A percentile compares a stretch with the other conserved stretches of the same genome.
These are phyloP conservation scores for Epinotia nisella DNA, from an alignment of 2,888 invertebrate species.

Conservation along the genomic window DNA sequence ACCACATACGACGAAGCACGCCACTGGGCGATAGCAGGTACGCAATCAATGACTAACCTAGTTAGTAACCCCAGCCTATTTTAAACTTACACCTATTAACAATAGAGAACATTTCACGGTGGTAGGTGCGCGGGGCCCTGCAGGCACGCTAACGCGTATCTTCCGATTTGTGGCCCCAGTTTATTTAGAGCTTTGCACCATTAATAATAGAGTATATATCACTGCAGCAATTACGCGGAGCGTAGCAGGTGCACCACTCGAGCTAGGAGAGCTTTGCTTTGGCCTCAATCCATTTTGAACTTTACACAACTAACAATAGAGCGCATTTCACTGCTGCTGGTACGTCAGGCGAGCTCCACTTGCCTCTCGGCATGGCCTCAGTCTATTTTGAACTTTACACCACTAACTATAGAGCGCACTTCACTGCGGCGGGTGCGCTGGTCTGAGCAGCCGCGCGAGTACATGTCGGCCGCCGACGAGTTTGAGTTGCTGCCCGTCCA, in stretches of 20 bases:
- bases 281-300: neutral
- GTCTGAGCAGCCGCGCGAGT: slow-evolving; percentile 72
- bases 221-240: no score
- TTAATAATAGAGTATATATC: neutral
- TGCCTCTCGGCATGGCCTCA: neutral
- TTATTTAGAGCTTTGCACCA: slow-evolving; percentile 3
- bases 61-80: neutral
- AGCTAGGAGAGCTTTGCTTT: neutral
- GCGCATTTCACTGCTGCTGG: neutral
- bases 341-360: neutral
- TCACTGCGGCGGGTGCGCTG: slow-evolving; percentile 70
- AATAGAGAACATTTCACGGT: neutral
- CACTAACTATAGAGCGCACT: slow-evolving; percentile 4
- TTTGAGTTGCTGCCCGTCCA: slow-evolving; percentile 80
- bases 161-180: neutral
- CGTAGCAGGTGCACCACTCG: neutral
- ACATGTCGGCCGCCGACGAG: slow-evolving; percentile 78
- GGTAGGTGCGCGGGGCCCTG: neutral
- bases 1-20: neutral
- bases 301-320: neutral
- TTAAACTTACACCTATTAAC: neutral
- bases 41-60: neutral
- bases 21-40: neutral
- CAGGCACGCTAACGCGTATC: neutral
- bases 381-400: slow-evolving; percentile 5